Conservation (phyloP, 2,797 vertebrate genomes). For the Glyptemys insculpta region DNA sequence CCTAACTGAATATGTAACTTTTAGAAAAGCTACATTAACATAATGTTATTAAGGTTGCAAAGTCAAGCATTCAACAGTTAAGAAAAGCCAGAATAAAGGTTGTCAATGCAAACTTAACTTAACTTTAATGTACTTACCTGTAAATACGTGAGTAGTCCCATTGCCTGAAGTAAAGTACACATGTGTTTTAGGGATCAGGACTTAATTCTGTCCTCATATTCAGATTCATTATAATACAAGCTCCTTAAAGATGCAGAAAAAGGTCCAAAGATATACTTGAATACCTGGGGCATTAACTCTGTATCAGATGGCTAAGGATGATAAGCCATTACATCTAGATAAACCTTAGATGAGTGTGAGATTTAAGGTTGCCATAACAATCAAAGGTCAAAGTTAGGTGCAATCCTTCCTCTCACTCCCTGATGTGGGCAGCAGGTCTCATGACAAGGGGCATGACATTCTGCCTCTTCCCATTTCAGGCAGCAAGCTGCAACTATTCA, state of each 20-base stretch:
- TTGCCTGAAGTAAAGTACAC: not conserved
- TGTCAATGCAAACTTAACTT: not conserved
- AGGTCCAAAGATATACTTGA: not conserved
- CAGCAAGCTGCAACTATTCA: not conserved
- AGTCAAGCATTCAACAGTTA: not conserved
- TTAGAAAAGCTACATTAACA: not conserved
- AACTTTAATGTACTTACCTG: not conserved
- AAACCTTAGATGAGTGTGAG: not conserved
- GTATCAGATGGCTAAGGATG: not conserved
- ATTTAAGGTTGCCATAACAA: not conserved
- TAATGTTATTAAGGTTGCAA: not conserved
- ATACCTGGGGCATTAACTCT: not conserved
- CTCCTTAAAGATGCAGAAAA: not conserved
- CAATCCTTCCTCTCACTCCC: not conserved
- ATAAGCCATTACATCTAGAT: not conserved
- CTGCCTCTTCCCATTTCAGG: not conserved
- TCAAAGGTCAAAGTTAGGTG: not conserved
- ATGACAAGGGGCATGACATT: not conserved
- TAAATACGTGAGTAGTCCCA: not conserved
- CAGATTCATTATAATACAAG: not conserved
- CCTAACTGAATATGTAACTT: not conserved
- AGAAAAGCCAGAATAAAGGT: not conserved
- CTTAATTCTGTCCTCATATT: not conserved
- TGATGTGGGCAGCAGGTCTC: not conserved
- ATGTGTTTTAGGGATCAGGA: not conserved